A percentile compares a stretch with the other conserved stretches of the same genome.
Evolutionary conservation across 2,113 vertebrate genomes (phyloP).

Genomic region (Podiceps cristatus): DNA sequence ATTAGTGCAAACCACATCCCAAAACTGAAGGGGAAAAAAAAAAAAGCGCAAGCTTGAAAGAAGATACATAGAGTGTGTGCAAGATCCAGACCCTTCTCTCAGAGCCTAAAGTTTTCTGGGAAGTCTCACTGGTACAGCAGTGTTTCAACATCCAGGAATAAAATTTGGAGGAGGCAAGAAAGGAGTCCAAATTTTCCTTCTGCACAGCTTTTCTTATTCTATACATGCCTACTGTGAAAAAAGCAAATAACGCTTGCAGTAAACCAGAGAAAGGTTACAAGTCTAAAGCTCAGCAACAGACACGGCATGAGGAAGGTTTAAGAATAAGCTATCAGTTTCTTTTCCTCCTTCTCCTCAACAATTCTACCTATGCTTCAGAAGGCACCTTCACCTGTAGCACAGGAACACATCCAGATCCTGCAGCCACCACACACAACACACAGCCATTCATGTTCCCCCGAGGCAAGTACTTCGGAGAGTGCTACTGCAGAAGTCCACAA

Average conservation of each 20-base stretch:
- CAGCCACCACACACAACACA: neutral
- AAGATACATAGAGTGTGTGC: neutral
- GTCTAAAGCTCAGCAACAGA: neutral
- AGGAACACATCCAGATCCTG: neutral
- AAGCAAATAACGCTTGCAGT: neutral
- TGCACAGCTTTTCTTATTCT: neutral
- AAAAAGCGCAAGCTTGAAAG: neutral
- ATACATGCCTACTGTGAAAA: neutral
- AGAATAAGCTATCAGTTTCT: neutral
- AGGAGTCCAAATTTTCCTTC: neutral
- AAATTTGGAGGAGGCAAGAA: neutral
- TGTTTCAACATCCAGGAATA: neutral
- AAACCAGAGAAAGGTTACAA: neutral
- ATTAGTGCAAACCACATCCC: constrained; percentile 36
- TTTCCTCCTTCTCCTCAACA: neutral
- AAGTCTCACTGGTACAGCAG: neutral
- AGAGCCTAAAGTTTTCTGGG: neutral
- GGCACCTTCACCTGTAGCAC: neutral
- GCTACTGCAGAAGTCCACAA: neutral
- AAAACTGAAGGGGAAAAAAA: neutral
- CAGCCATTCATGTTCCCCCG: neutral
- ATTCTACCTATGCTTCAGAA: neutral
- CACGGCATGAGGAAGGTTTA: neutral
- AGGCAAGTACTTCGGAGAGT: neutral
- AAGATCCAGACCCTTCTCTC: neutral